Evolutionary conservation across 2,888 invertebrate species (phyloP).

Genomic region (Drosophila pseudotakahashii): DNA sequence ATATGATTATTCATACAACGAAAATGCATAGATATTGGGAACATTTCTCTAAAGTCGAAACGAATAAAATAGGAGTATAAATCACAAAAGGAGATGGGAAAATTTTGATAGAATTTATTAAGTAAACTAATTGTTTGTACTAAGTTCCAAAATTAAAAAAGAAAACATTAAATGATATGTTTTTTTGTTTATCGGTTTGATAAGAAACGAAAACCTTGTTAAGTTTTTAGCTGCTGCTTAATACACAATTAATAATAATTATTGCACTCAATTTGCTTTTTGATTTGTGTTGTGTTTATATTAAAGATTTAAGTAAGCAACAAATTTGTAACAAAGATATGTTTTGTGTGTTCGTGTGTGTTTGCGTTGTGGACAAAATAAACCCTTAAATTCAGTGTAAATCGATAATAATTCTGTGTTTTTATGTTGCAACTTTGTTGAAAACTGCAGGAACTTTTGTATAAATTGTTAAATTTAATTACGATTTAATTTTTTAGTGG

Average conservation of each 20-base stretch:
- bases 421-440: constrained; percentile 63
- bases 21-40: constrained; percentile 35
- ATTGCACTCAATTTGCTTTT: constrained; percentile 71
- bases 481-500: constrained; percentile 35
- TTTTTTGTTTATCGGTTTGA: constrained; percentile 35
- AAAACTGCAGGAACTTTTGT: constrained; percentile 76
- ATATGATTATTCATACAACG: constrained; percentile 66
- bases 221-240: constrained; percentile 20
- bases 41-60: constrained; percentile 6
- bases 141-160: constrained; percentile 29
- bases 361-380: constrained; percentile 40
- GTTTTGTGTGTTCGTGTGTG: constrained; percentile 29
- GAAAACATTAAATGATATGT: constrained; percentile 56
- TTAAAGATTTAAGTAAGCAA: constrained; percentile 45
- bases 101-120: constrained; percentile 12
- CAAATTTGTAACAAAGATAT: constrained; percentile 65
- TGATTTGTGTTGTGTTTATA: constrained; percentile 36
- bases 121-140: constrained; percentile 43
- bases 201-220: constrained; percentile 10
- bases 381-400: constrained; percentile 20
- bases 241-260: constrained; percentile 63
- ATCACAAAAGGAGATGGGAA: constrained; percentile 22
- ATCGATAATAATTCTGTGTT: constrained; percentile 17
- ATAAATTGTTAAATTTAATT: constrained; percentile 44
- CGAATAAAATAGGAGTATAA: constrained; percentile 18